phyloP scores from a whole-genome alignment of 1,140 invertebrate species.

The Lasioglossum albipes region DNA sequence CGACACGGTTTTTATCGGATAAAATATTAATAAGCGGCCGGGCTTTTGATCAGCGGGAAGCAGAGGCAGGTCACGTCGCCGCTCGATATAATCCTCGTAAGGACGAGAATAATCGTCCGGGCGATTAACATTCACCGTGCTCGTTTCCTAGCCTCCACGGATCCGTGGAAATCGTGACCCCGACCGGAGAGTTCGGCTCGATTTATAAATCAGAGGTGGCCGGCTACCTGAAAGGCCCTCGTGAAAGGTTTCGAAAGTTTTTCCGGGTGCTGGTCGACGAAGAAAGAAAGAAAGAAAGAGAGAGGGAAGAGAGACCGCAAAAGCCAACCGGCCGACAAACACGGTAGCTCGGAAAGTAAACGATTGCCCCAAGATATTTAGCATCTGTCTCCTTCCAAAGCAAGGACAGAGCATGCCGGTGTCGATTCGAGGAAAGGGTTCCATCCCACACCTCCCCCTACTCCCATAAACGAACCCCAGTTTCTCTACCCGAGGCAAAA shows the following conservation, averaged over 20 bases:
- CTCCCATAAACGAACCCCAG: neutral
- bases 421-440: constrained; percentile 14
- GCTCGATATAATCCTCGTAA: constrained; percentile 8
- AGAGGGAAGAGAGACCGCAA: constrained; percentile 58
- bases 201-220: constrained; percentile 52
- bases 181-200: neutral
- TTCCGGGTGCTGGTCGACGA: constrained; percentile 23
- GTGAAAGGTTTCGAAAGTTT: constrained; percentile 51
- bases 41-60: neutral
- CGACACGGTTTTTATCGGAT: constrained; percentile 26
- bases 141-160: no score
- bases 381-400: neutral
- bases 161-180: neutral
- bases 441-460: neutral
- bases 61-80: neutral
- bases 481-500: neutral
- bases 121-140: no score
- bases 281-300: no score
- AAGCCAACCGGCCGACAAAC: constrained; percentile 60
- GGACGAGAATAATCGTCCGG: neutral
- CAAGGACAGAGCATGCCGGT: neutral
- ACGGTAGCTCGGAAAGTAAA: constrained; percentile 25
- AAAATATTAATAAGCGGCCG: constrained; percentile 24
- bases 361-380: neutral
- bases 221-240: constrained; percentile 23